Evolutionary conservation across 2,797 vertebrate species (phyloP).

Genomic region (Chloroceryle amazona): DNA sequence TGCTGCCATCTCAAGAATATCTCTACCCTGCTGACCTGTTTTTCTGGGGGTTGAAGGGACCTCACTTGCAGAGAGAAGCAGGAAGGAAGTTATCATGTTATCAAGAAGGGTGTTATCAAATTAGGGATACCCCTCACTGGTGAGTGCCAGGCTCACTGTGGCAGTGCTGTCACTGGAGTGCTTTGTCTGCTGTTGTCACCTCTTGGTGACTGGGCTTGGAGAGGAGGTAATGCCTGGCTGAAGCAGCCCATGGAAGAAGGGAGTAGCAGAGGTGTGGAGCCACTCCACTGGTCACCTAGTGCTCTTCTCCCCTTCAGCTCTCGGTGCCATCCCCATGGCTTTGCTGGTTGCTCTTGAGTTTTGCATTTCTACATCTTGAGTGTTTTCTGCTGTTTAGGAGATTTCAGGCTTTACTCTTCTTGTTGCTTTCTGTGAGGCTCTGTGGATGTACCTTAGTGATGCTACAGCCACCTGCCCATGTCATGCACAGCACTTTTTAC

Average conservation of each 20-base stretch:
- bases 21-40: neutral
- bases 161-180: neutral
- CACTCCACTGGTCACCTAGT: no score
- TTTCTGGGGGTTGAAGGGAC: neutral
- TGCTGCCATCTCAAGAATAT: neutral
- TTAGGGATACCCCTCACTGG: neutral
- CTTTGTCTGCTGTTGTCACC: neutral
- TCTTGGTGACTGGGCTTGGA: neutral
- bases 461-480: neutral
- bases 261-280: neutral
- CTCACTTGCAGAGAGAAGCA: neutral
- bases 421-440: neutral
- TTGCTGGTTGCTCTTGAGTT: neutral
- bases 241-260: neutral
- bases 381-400: neutral
- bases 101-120: no score
- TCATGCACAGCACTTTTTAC: rapidly evolving
- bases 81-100: no score
- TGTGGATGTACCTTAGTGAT: neutral
- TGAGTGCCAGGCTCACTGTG: neutral
- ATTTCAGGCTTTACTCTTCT: neutral
- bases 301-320: neutral
- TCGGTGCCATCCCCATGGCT: neutral
- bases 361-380: neutral
- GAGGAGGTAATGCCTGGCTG: neutral